Base-by-base conservation (phyloP, 2,888 invertebrate genomes). In the Drosophila picticornis region DNA sequence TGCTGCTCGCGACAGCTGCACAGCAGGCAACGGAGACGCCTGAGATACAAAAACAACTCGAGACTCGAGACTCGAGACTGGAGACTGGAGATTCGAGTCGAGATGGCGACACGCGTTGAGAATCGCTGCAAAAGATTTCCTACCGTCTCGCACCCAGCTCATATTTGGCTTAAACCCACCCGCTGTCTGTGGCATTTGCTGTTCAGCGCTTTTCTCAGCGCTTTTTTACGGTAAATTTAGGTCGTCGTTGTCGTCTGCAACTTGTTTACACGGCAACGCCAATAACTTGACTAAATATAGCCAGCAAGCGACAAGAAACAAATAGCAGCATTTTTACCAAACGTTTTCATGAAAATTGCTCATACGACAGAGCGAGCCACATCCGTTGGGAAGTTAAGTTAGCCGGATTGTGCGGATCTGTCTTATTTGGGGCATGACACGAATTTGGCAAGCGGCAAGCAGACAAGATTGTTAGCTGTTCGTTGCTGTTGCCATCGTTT, bases 381-480 rank as follows among this genome's bases (percentile, higher is more conserved):
- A 83, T 85, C 80, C 86, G 82, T 71, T 73, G 80, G 73, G 77
- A 75, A 80, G 78, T 78, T 46, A 34, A 32, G 43, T 64, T 51
- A 65, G 77, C 81, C 83, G 73, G 84, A 76, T 83, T 81, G 83
- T 80, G 76, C 88, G 88, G 87, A 87, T 75, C 82, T 75, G 74
- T 83, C 90, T 78, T 86, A 87, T 87, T 89, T 87, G 90, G 90
- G 90, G 90, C 86, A 90, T 88, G 86, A 87, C 86, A 87, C 84
- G 86, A 86, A 90, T 87, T 90, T 90, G 88, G 84, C 76, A 84
- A 73, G 71, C 75, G 66, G 32, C 83, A n/a, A 29, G 56, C 71
- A 74, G 80, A 64, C 63, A 48, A 48, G 40, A 40, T 58, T 58
- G 40, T 51, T 46, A 46, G 46, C 46, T 46, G 16, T 25, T 46